A percentile compares a stretch with the other conserved stretches of the same genome.
Conservation (phyloP, 2,888 invertebrate genomes). For the Tridacna crocea region DNA sequence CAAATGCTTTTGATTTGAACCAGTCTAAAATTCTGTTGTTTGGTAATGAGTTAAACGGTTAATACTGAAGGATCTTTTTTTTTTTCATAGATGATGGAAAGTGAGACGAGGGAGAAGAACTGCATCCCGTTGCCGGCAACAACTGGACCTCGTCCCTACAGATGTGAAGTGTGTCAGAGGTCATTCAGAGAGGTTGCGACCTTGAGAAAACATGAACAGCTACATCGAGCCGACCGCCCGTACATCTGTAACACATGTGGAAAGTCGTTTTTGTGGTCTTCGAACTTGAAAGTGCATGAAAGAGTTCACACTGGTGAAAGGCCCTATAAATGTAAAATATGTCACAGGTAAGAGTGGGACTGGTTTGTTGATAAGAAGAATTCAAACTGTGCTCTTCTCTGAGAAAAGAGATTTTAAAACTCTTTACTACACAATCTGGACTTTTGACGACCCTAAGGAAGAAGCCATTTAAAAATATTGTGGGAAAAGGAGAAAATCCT, state of each 20-base stretch:
- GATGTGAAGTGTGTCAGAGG: conserved; percentile 78
- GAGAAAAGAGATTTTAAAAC: too few relatives aligned
- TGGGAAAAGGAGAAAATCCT: too few relatives aligned
- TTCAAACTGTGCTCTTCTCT: too few relatives aligned
- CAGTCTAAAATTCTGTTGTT: too few relatives aligned
- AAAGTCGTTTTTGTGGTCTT: conserved; percentile 80
- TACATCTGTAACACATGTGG: conserved; percentile 79
- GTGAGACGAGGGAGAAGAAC: conserved; percentile 67
- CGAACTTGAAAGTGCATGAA: conserved; percentile 79
- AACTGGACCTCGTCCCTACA: conserved; percentile 74
- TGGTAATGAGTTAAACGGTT: too few relatives aligned
- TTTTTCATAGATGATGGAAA: conserved; percentile 68
- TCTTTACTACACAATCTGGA: too few relatives aligned
- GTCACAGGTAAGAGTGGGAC: conserved; percentile 68
- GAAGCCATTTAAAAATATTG: too few relatives aligned
- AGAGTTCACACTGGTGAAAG: conserved; percentile 77
- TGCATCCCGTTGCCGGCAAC: conserved; percentile 68
- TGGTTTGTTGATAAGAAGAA: too few relatives aligned
- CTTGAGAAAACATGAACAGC: conserved; percentile 78
- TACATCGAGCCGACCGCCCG: conserved; percentile 78
- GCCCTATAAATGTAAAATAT: conserved; percentile 79
- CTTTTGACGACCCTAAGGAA: too few relatives aligned
- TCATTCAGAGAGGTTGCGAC: conserved; percentile 79
- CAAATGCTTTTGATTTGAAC: too few relatives aligned
- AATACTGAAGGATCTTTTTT: too few relatives aligned